Conservation (phyloP, 2,888 invertebrate genomes). For the Drosophila colorata region DNA sequence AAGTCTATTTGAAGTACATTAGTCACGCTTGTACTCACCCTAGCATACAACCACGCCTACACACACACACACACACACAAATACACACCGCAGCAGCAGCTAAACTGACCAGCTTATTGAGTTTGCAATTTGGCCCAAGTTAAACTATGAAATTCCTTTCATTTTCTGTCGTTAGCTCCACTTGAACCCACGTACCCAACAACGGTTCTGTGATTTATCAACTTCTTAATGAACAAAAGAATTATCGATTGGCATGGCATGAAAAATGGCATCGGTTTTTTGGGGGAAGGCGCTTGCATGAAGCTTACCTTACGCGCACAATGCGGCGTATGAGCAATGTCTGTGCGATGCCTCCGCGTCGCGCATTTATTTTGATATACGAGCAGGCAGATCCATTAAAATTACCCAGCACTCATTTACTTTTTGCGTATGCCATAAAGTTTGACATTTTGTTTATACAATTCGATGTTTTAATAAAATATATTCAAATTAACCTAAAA, state of each 20-base stretch:
- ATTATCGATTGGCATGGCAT: conserved; percentile 75
- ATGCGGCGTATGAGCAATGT: conserved; percentile 73
- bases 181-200: conserved; percentile 5
- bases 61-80: conserved; percentile 9
- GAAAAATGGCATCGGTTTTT: conserved; percentile 61
- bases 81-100: not conserved
- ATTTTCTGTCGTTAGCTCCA: conserved; percentile 41
- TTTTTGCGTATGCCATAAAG: conserved; percentile 50
- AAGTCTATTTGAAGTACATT: conserved; percentile 63
- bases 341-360: conserved; percentile 35
- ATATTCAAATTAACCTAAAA: no score
- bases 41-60: not conserved
- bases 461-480: conserved; percentile 46
- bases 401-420: conserved; percentile 22
- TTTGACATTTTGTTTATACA: conserved; percentile 60
- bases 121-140: conserved; percentile 49
- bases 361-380: conserved; percentile 74
- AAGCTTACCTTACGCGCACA: conserved; percentile 39
- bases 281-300: conserved; percentile 13
- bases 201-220: conserved; percentile 66
- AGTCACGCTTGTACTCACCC: conserved; percentile 43
- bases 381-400: conserved; percentile 59
- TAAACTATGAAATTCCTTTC: conserved; percentile 71
- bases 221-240: conserved; percentile 80
- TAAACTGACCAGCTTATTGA: conserved; percentile 50